Evolutionary conservation across 2,113 vertebrate species (phyloP).

Genomic region (Rhinolophus ferrumequinum): DNA sequence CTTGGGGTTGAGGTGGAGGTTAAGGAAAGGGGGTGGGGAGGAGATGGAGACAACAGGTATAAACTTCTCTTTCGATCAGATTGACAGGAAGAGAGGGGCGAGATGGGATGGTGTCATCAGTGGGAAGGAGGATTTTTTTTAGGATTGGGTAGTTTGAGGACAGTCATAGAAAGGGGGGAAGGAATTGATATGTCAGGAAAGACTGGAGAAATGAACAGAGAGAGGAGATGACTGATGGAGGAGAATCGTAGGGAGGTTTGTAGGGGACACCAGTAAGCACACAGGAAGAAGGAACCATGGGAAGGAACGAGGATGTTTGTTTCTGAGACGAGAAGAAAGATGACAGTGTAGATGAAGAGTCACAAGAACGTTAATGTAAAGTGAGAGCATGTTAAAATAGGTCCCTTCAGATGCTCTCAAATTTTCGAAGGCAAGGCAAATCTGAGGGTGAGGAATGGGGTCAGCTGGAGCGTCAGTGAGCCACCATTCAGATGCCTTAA

Average conservation of each 20-base stretch:
- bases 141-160: neutral
- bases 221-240: neutral
- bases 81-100: neutral
- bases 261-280: neutral
- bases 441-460: neutral
- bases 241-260: neutral
- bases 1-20: neutral
- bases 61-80: neutral
- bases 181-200: neutral
- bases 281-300: neutral
- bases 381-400: neutral
- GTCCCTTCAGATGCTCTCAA: neutral
- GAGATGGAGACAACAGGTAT: neutral
- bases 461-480: neutral
- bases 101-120: neutral
- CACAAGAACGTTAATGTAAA: neutral
- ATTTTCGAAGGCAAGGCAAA: neutral
- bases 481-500: neutral
- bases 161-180: neutral
- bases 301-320: neutral
- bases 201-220: neutral
- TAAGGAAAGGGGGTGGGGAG: neutral
- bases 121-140: neutral
- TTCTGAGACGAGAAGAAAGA: neutral
- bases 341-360: neutral